Conservation (phyloP, 2,113 vertebrate species). For the Cariama cristata region DNA sequence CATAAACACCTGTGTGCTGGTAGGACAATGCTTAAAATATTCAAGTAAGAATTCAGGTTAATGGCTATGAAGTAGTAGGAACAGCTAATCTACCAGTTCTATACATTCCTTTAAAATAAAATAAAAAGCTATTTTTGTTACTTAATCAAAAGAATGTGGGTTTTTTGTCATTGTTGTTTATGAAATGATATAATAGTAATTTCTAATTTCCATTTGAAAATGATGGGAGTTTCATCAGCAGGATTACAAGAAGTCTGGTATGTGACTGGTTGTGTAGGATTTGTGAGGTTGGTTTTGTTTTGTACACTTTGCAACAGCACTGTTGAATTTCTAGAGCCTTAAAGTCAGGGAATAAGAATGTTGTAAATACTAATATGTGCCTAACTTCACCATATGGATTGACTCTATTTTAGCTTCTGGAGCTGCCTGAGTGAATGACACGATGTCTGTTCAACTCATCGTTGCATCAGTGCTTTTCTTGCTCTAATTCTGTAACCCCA, state of each 20-base stretch:
- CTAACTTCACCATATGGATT: background rate
- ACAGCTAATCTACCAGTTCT: background rate
- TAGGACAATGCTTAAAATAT: background rate
- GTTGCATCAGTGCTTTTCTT: background rate
- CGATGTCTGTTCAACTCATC: fast-evolving
- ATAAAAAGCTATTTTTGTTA: background rate
- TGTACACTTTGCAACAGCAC: background rate
- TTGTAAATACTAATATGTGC: background rate
- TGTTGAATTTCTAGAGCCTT: background rate
- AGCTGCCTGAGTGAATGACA: background rate
- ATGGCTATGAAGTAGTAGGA: background rate
- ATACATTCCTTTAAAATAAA: background rate
- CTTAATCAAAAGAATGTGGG: background rate
- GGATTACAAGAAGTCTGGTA: background rate
- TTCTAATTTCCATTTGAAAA: background rate
- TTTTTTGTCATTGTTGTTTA: background rate
- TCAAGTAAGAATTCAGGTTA: background rate
- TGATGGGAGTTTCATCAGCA: background rate
- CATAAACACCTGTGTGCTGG: background rate
- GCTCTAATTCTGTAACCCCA: background rate
- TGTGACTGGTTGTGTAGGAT: background rate
- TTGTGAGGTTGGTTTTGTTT: background rate
- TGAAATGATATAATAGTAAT: background rate
- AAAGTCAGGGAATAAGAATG: background rate
- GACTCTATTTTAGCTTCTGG: background rate